Conservation (phyloP, 2,888 invertebrate genomes). For the Mongoloraphidia duomilia region DNA sequence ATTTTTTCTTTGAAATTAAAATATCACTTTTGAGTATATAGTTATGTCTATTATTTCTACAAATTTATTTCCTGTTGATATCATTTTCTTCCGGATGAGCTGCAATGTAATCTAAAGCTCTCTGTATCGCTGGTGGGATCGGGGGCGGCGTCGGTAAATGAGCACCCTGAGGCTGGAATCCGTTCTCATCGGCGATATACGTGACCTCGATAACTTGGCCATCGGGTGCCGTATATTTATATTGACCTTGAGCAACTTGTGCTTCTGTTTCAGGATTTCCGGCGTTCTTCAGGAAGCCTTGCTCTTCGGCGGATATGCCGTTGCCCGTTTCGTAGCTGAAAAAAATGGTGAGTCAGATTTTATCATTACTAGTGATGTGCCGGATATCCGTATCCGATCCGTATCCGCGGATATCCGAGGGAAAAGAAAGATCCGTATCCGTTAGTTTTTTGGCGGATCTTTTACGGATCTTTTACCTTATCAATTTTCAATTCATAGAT, state of each 20-base stretch:
- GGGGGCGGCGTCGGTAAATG: slow-evolving; percentile 35
- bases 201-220: slow-evolving; percentile 18
- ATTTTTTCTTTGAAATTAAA: too few species aligned
- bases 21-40: too few species aligned
- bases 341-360: too few species aligned
- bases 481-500: too few species aligned
- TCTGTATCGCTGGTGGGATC: slow-evolving; percentile 31
- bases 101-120: slow-evolving; percentile 30
- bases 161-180: slow-evolving; percentile 30
- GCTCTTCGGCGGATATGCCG: slow-evolving; percentile 10
- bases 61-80: too few species aligned
- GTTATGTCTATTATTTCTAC: too few species aligned
- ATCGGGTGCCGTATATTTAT: slow-evolving; percentile 8
- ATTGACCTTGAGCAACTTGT: slow-evolving; percentile 31
- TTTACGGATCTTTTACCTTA: too few species aligned
- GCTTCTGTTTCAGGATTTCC: slow-evolving; percentile 35
- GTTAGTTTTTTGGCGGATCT: too few species aligned
- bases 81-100: slow-evolving; percentile 13
- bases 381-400: too few species aligned
- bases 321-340: not conserved
- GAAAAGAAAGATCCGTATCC: too few species aligned
- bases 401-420: too few species aligned
- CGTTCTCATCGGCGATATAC: slow-evolving; percentile 34
- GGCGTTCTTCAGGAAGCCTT: slow-evolving; percentile 40
- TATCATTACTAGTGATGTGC: too few species aligned